Base-by-base conservation (phyloP, 2,797 vertebrate genomes). In the Alosa sapidissima region DNA sequence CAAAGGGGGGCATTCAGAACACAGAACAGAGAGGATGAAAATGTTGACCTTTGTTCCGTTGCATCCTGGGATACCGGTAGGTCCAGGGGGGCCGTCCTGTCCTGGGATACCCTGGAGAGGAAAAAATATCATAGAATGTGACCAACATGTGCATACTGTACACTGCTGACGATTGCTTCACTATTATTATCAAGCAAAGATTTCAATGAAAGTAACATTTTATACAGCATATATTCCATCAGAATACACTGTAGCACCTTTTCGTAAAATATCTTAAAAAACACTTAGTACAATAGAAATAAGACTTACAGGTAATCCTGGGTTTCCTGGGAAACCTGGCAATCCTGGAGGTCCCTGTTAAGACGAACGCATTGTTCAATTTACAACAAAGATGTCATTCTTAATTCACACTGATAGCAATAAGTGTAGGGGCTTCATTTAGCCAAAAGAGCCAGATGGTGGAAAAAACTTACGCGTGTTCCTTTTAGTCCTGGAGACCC, bases 31-130 rank as follows among this genome's bases (percentile, higher is more conserved):
- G 14, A 75, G 5, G 36, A 47, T 47, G 72, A 47, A 47, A 78
- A 45, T 28, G 5, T 45, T 21, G 5, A 99, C 98, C 96, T 99
- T 99, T 60, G 98, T 99, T 87, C 98, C 98, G 28, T 99, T 99
- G 93, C 98, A 99, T 87, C 98, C 98, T 87, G 98, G 98, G 90
- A 99, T 98, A 62, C 98, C 98, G 72, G 91, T 87, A 14, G 93
- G 81, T 84, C 98, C 98, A 5, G 96, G 95, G 0, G 97, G 96
- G 0, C 98, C 98, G 58, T 99, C 98, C 83, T 98, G 96, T 92
- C 98, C 98, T 87, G 98, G 98, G 91, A 99, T 96, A 19, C 97
- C 98, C 98, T 99, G 84, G 24, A 89, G 85, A 2, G 10, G 58
- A 28, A 83, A 19, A 82, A 19, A 82, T 41, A 78, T 36, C 84